Conservation (phyloP, 2,113 vertebrate species). For the Eidolon helvum region DNA sequence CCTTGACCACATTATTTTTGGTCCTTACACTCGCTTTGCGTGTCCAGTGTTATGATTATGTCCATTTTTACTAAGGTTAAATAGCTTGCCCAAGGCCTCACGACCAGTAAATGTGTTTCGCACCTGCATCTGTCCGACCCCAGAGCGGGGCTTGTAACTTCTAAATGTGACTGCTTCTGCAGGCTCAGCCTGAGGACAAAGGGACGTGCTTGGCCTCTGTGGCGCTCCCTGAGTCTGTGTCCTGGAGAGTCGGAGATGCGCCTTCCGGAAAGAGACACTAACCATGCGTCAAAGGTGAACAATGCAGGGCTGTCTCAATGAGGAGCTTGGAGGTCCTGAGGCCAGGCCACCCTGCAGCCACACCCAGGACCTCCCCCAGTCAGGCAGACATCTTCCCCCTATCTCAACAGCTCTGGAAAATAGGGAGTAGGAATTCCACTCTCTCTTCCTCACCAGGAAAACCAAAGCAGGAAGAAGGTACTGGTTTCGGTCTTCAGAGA, state of each 20-base stretch:
- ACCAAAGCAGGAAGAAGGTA: background rate
- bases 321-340: background rate
- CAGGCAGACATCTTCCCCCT: background rate
- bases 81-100: background rate
- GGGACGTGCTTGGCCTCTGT: background rate
- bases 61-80: background rate
- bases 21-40: background rate
- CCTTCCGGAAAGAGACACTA: background rate
- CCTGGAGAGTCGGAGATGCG: background rate
- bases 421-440: background rate
- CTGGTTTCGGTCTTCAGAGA: background rate
- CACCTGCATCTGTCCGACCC: background rate
- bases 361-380: background rate
- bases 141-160: background rate
- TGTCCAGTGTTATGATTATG: background rate
- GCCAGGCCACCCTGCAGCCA: background rate
- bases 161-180: background rate
- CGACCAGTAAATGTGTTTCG: background rate
- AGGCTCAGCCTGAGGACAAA: background rate
- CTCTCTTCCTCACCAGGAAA: background rate
- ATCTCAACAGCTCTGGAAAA: background rate
- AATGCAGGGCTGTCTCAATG: rapidly evolving
- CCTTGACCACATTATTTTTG: background rate
- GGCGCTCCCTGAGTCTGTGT: background rate
- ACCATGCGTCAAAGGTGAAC: background rate